Base-by-base conservation (phyloP, 2,113 vertebrate genomes). In the Myiagra hebetior region DNA sequence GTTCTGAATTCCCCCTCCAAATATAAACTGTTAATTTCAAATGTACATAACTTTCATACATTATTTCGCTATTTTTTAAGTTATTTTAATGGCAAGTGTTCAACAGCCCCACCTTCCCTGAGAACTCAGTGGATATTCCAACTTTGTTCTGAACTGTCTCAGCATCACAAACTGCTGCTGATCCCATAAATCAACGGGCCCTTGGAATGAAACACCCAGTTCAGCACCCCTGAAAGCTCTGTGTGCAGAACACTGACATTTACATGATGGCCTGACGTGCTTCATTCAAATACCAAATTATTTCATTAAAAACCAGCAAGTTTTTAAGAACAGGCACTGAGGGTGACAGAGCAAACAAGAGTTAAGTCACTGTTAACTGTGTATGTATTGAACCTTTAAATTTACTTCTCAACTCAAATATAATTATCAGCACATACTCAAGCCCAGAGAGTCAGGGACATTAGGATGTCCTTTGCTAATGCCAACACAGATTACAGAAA, bases 401-500 rank as follows among this genome's bases (percentile, higher is more conserved):
- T 92, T 95, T 78, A 41, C 46, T 85, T 92, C 55, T 65, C 75
- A 80, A 74, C 60, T 83, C 72, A 93, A 96, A 93, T 91, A 28
- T 18, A 87, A 85, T 96, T 92, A 82, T 24, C 88, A 46, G 86
- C 68, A 73, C 11, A 17, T 63, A 50, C 15, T 76, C 56, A 91
- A 86, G 69, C 53, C 76, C 93, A 49, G 57, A 64, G 13, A 89
- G 33, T 52, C 85, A 83, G 92, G 79, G 94, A 87, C 85, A 74
- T n/a, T 3, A 69, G 82, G 63, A 56, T 73, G 41, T 68, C 85
- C 72, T 93, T 82, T 89, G 64, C 56, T 87, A 96, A 72, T 83
- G 88, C 86, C 87, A 93, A 84, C 65, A 94, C 30, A 72, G 81
- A 91, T 89, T 76, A 93, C 37, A 76, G 82, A 91, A 93, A 92